These are phyloP conservation scores for Dromaius novaehollandiae DNA, from an alignment of 2,113 vertebrate genomes.

Conservation along the genomic window DNA sequence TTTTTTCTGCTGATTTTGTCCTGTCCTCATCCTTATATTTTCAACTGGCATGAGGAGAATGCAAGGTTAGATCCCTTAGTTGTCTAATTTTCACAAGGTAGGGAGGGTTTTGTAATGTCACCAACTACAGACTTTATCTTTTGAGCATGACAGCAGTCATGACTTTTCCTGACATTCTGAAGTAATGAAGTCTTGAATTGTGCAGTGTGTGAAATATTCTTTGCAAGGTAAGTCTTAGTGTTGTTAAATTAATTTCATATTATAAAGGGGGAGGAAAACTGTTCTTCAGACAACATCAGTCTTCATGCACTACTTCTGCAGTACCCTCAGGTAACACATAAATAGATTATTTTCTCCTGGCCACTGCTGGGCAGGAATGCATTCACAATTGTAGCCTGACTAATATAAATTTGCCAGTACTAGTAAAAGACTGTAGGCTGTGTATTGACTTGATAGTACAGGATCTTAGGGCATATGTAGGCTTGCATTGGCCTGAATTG, in stretches of 20 bases:
- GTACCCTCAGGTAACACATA: background rate
- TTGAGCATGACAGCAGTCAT: slow-evolving; percentile 16
- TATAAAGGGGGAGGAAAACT: background rate
- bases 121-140: background rate
- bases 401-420: background rate
- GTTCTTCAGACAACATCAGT: background rate
- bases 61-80: background rate
- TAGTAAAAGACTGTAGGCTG: background rate
- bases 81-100: slow-evolving; percentile 18
- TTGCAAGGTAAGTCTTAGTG: slow-evolving; percentile 15
- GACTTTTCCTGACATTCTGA: slow-evolving; percentile 38
- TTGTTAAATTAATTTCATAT: background rate
- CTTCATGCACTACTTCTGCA: background rate
- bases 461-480: background rate
- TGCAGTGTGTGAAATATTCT: background rate
- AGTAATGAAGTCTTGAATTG: background rate
- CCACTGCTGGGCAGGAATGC: background rate
- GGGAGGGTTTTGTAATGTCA: slow-evolving; percentile 11
- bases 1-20: slow-evolving; percentile 24
- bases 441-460: background rate
- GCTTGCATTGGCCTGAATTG: background rate
- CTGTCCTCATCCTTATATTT: background rate
- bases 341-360: background rate
- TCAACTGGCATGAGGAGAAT: background rate
- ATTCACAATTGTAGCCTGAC: background rate